Conservation (phyloP, 2,797 vertebrate genomes). For the Amniataba percoides region DNA sequence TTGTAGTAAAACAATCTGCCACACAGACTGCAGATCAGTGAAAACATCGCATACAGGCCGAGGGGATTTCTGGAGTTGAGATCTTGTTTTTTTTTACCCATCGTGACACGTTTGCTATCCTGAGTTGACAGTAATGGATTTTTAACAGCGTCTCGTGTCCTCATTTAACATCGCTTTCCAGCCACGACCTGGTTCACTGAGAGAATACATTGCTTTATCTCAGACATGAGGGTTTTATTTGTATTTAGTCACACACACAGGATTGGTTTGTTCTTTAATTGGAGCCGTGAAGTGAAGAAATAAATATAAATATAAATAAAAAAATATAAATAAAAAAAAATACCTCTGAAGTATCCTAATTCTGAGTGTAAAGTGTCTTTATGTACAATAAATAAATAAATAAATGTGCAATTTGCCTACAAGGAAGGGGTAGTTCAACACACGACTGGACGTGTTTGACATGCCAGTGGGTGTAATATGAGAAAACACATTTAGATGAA, state of each 20-base stretch:
- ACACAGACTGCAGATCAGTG: conserved; percentile 1
- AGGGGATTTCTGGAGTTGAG: conserved; percentile 6
- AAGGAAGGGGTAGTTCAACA: neutral
- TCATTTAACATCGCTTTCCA: conserved; percentile 6
- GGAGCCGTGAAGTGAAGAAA: conserved; percentile 33
- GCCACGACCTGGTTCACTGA: conserved; percentile 26
- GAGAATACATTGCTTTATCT: conserved; percentile 24
- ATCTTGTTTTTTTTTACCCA: conserved; percentile 2
- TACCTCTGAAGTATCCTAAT: conserved; percentile 22
- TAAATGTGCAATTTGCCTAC: neutral
- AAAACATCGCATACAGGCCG: neutral
- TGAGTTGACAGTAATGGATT: conserved; percentile 1
- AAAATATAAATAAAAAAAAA: no score
- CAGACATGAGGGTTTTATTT: conserved; percentile 22
- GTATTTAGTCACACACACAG: conserved; percentile 5
- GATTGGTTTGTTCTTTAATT: conserved; percentile 30
- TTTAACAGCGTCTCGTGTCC: conserved; percentile 24
- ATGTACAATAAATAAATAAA: neutral
- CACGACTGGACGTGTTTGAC: neutral
- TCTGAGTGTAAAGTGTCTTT: conserved; percentile 23
- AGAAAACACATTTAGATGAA: neutral
- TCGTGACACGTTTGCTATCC: conserved; percentile 12
- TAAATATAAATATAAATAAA: no score
- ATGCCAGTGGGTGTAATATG: neutral
- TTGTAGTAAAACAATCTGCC: neutral